Percentiles rank a stretch among this genome's conserved stretches.
These are phyloP conservation scores for Pseudoatta argentina DNA, from an alignment of 1,140 invertebrate species.

Conservation along the genomic window DNA sequence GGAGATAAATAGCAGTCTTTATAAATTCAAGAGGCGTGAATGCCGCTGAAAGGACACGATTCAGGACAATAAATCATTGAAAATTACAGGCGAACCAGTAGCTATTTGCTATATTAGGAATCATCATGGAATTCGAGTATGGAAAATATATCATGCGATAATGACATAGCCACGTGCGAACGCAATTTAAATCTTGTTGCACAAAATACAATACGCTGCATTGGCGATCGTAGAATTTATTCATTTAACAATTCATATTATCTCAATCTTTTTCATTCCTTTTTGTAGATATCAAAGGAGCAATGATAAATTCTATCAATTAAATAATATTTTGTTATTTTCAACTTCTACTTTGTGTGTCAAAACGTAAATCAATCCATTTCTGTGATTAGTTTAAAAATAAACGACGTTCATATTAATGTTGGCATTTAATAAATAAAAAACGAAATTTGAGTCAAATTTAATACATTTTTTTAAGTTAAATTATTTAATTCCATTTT, in stretches of 20 bases:
- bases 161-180: background rate
- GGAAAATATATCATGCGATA: conserved; percentile 14
- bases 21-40: conserved; percentile 13
- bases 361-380: no score
- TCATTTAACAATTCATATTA: conserved; percentile 19
- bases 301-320: no score
- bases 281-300: no score
- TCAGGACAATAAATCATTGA: conserved; percentile 16
- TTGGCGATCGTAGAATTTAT: background rate
- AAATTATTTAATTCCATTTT: no score
- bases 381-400: no score
- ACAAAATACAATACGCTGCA: background rate
- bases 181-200: conserved; percentile 15
- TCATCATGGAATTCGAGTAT: conserved; percentile 7
- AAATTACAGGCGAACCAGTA: background rate
- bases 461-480: no score
- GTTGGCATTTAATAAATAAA: no score
- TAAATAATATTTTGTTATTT: no score
- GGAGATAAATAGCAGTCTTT: conserved; percentile 37
- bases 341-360: no score
- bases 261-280: background rate
- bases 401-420: no score
- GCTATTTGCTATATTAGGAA: conserved; percentile 27
- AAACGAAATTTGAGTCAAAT: no score
- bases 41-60: background rate